Evolutionary conservation across 2,113 vertebrate species (phyloP).

Genomic region (Catharus bicknelli): DNA sequence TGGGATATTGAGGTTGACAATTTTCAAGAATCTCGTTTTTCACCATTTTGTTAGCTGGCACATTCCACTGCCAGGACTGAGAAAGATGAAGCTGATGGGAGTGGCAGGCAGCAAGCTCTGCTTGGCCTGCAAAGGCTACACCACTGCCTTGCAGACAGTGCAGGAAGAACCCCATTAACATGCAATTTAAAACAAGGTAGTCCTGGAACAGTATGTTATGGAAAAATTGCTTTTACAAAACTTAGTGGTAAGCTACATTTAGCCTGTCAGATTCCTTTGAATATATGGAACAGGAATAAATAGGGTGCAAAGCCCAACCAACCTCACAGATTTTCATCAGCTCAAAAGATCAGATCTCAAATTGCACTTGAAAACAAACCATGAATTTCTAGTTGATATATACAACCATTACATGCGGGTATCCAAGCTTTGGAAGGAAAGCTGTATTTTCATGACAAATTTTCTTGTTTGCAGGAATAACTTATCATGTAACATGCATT

Average conservation of each 20-base stretch:
- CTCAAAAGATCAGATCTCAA: neutral
- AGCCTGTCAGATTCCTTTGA: neutral
- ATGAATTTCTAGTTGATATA: neutral
- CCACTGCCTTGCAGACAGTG: neutral
- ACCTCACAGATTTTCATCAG: neutral
- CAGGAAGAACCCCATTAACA: neutral
- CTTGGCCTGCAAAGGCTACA: neutral
- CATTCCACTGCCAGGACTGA: neutral
- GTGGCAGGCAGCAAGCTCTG: neutral
- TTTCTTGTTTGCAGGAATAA: neutral
- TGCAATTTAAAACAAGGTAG: neutral
- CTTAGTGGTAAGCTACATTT: neutral
- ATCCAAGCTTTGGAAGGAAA: neutral
- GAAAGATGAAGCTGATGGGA: neutral
- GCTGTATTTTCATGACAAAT: neutral
- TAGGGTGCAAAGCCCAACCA: neutral
- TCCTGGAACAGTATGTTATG: neutral
- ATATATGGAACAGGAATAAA: neutral
- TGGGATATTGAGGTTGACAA: slow-evolving; percentile 47
- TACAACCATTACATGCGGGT: neutral
- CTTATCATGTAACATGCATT: neutral
- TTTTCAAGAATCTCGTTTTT: slow-evolving; percentile 61
- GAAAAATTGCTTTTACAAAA: neutral
- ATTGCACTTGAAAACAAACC: neutral
- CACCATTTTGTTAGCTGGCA: slow-evolving; percentile 25